Percentiles rank a stretch among this genome's conserved stretches.
These are phyloP conservation scores for Coronaproctus castanopsis DNA, from an alignment of 2,888 invertebrate genomes.

Conservation along the genomic window DNA sequence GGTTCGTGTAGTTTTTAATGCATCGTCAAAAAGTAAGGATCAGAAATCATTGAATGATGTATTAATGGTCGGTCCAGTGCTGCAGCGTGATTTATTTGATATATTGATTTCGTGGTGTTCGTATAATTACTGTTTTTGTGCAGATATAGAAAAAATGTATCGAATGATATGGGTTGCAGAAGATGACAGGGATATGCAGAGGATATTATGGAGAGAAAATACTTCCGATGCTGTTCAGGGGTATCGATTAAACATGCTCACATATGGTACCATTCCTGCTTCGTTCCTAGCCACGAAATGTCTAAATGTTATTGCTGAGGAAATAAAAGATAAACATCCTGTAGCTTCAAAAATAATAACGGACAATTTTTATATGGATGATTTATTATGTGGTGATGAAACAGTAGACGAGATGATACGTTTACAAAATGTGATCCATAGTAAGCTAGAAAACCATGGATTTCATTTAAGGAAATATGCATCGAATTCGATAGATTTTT, in stretches of 20 bases:
- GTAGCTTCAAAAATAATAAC: too few species aligned
- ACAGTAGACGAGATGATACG: too few species aligned
- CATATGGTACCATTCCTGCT: not conserved
- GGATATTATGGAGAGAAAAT: not conserved
- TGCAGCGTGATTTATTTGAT: not conserved
- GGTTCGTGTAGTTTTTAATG: not conserved
- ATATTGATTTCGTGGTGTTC: not conserved
- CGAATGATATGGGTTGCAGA: not conserved
- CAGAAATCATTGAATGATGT: not conserved
- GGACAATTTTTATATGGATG: too few species aligned
- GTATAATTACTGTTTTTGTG: not conserved
- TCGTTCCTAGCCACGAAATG: not conserved
- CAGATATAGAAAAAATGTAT: not conserved
- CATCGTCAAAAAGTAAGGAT: not conserved
- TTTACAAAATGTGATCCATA: too few species aligned
- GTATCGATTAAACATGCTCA: not conserved
- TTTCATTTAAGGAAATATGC: too few species aligned
- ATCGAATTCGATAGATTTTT: too few species aligned
- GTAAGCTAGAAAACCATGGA: too few species aligned
- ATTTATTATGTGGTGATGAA: too few species aligned
- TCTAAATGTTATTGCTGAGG: too few species aligned
- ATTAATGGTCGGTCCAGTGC: not conserved
- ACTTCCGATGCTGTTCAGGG: not conserved
- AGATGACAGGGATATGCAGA: not conserved
- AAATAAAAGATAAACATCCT: too few species aligned